Evolutionary conservation across 1,140 invertebrate species (phyloP).

Genomic region (Globodera rostochiensis): DNA sequence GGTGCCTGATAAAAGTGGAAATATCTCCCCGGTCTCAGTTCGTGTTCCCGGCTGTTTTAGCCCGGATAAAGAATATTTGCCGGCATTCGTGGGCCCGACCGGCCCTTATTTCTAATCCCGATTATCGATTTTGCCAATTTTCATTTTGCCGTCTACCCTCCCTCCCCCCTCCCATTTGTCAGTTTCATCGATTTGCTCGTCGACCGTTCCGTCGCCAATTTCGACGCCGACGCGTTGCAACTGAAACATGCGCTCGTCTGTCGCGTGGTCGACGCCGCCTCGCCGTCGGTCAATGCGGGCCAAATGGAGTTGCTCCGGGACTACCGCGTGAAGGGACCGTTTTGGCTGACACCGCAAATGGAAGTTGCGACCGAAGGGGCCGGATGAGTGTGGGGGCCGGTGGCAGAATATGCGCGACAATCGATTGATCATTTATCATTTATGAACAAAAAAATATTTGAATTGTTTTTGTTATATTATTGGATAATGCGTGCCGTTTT

Average conservation of each 20-base stretch:
- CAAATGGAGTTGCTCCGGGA: slow-evolving; percentile 20
- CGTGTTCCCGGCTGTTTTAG: no score
- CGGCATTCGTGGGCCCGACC: no score
- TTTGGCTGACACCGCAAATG: not conserved
- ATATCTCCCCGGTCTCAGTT: no score
- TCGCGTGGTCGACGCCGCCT: slow-evolving; percentile 13
- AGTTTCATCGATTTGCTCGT: slow-evolving; percentile 24
- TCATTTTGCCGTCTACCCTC: not conserved
- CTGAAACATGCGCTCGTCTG: slow-evolving; percentile 21
- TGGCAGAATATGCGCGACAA: no score
- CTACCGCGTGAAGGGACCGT: slow-evolving; percentile 14
- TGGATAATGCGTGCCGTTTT: no score
- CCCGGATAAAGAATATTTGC: not conserved
- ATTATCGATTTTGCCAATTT: no score
- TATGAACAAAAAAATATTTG: no score
- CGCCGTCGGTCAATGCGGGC: not conserved
- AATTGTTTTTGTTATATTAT: no score
- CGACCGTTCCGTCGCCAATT: slow-evolving; percentile 9
- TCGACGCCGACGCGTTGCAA: slow-evolving; percentile 12
- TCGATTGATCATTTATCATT: no score
- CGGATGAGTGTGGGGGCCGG: not conserved
- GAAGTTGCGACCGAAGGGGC: slow-evolving; percentile 18
- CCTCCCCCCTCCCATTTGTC: not conserved
- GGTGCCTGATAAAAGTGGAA: no score
- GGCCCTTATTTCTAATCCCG: no score